Base-by-base conservation (phyloP, 1,140 invertebrate species). In the Monomorium pharaonis region DNA sequence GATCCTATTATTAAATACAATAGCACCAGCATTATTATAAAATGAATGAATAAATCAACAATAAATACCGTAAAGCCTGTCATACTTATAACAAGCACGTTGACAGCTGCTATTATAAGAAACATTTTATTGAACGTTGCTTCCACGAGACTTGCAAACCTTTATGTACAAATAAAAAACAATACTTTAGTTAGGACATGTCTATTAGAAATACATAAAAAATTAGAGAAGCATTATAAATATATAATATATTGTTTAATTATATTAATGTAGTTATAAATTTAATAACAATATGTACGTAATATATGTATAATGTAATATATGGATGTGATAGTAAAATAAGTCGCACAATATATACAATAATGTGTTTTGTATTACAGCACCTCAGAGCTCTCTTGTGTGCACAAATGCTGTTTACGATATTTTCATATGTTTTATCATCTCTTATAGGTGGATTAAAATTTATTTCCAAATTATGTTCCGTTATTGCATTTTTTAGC, bases 41-140 rank as follows among this genome's bases (percentile, higher is more conserved):
- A n/a, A 65, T 33, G 5, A 47, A 69, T 56, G 1, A 72, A n/a
- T n/a, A n/a, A 47, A 5, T 5, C 10, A 10, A 75, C 54, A 12
- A n/a, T n/a, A n/a, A n/a, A n/a, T 85, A 85, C 75, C 37, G 49
- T 77, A n/a, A 80, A 37, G 21, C 84, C 75, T 33, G 84, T 85
- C 44, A 85, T 80, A 37, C 84, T 85, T 14, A 85, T 63, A 5
- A 63, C 51, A n/a, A 84, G 44, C 72, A 84, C 42, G 27, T 77
- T 78, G 1, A 63, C 30, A 63, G 16, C 74, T 27, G 83, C 83
- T 44, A 77, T 1, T 7, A 42, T 2, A 16, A 84, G 33, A 16
- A 78, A 78, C 72, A 65, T 77, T 16, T 54, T 56, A 4, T 12
- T 77, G 10, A 77, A 84, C 14, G 12, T 24, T 33, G 72, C 24